A percentile compares a stretch with the other conserved stretches of the same genome.
phyloP scores from a whole-genome alignment of 1,140 invertebrate genomes.

The Drosophila virilis region DNA sequence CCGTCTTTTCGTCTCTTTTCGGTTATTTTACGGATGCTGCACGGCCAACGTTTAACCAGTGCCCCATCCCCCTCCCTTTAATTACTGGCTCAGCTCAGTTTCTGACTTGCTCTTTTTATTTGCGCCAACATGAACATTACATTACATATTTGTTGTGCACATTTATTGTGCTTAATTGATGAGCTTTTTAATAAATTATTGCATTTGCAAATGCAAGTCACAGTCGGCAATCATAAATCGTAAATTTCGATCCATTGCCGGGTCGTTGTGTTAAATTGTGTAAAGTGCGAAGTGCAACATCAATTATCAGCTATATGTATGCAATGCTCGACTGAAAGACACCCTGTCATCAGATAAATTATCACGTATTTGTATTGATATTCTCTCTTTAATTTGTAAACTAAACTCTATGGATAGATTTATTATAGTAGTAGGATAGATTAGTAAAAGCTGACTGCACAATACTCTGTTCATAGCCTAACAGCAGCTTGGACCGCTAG shows the following conservation, averaged over 20 bases:
- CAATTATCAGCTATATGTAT: not conserved
- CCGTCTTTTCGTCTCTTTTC: slow-evolving; percentile 11
- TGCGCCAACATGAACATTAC: slow-evolving; percentile 21
- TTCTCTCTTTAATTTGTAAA: too few relatives aligned
- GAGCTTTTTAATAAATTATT: slow-evolving; percentile 69
- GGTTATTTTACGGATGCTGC: slow-evolving; percentile 51
- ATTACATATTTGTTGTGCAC: slow-evolving; percentile 34
- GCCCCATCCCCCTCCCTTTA: not conserved
- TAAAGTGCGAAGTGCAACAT: slow-evolving; percentile 11
- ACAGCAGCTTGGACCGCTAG: too few relatives aligned
- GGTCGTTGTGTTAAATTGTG: slow-evolving; percentile 25
- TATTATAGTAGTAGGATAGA: too few relatives aligned
- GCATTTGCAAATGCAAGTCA: slow-evolving; percentile 61
- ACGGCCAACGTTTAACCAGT: slow-evolving; percentile 14
- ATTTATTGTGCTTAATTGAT: slow-evolving; percentile 64
- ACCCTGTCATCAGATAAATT: not conserved
- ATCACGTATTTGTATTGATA: too few relatives aligned
- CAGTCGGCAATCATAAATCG: slow-evolving; percentile 59
- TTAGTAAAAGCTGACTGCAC: too few relatives aligned
- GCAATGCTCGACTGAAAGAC: not conserved
- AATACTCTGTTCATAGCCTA: too few relatives aligned
- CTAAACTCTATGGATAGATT: too few relatives aligned
- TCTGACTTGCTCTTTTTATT: slow-evolving; percentile 28
- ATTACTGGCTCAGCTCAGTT: not conserved
- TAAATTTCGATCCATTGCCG: slow-evolving; percentile 47